A percentile compares a stretch with the other conserved stretches of the same genome.
Conservation (phyloP, 1,140 invertebrate genomes). For the Lanistes nyassanus region DNA sequence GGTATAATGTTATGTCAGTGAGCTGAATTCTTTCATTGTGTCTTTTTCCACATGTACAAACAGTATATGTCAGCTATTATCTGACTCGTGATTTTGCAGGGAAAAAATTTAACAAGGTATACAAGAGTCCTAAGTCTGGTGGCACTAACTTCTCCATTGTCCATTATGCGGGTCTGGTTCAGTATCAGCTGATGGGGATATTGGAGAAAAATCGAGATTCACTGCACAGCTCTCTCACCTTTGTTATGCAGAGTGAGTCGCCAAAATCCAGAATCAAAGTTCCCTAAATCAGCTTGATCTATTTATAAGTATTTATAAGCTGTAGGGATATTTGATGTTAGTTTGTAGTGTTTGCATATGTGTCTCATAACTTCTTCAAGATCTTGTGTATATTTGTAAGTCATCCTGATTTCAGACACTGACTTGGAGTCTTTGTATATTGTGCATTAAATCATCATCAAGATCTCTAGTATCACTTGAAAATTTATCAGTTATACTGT, state of each 20-base stretch:
- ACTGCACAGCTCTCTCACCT: slow-evolving; percentile 44
- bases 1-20: too few relatives aligned
- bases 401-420: too few relatives aligned
- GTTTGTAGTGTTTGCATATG: background rate
- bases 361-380: too few relatives aligned
- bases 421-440: too few relatives aligned
- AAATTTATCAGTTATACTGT: too few relatives aligned
- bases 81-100: slow-evolving; percentile 29
- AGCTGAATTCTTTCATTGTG: too few relatives aligned
- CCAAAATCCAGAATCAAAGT: background rate
- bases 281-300: background rate
- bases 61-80: background rate
- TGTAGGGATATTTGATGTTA: background rate
- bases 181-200: slow-evolving; percentile 84
- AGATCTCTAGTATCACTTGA: too few relatives aligned
- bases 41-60: too few relatives aligned
- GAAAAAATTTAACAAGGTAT: slow-evolving; percentile 37
- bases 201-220: slow-evolving; percentile 94
- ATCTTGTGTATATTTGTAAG: too few relatives aligned
- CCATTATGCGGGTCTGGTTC: slow-evolving; percentile 82
- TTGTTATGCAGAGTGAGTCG: slow-evolving; percentile 49
- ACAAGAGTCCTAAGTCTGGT: slow-evolving; percentile 47
- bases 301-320: background rate
- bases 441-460: too few relatives aligned
- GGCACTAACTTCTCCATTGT: slow-evolving; percentile 84